Evolutionary conservation across 2,113 vertebrate species (phyloP).

Genomic region (Progne subis): DNA sequence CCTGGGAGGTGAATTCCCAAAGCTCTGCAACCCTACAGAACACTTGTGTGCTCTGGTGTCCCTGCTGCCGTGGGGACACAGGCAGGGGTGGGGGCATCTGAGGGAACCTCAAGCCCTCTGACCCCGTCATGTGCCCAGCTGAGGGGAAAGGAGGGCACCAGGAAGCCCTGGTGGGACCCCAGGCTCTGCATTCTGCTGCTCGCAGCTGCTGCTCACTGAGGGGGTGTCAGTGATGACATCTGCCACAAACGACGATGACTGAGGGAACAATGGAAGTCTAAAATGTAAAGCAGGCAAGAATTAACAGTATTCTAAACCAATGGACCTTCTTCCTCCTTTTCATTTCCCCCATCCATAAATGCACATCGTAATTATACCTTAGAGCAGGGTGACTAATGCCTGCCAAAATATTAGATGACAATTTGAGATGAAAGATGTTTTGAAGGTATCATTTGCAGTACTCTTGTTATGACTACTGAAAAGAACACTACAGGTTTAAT

Average conservation of each 20-base stretch:
- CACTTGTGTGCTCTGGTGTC: rapidly evolving
- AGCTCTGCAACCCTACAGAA: background rate
- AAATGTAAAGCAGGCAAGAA: background rate
- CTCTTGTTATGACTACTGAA: background rate
- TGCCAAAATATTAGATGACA: slow-evolving; percentile 23
- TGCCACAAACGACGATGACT: background rate
- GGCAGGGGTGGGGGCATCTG: background rate
- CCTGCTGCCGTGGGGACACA: background rate
- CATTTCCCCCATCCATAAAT: background rate
- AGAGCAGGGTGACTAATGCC: slow-evolving; percentile 5
- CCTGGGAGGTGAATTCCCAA: background rate
- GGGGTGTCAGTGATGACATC: rapidly evolving
- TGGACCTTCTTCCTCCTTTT: background rate
- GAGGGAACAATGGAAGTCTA: background rate
- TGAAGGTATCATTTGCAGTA: background rate
- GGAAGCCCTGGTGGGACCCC: background rate
- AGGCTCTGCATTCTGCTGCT: background rate
- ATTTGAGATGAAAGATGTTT: slow-evolving; percentile 21
- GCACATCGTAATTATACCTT: background rate
- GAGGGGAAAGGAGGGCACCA: background rate
- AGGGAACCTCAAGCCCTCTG: background rate
- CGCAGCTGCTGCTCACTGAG: background rate
- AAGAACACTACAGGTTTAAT: background rate
- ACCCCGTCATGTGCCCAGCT: rapidly evolving
- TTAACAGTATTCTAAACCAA: background rate